These are phyloP conservation scores for Acrocephalus kingi DNA, from an alignment of 2,113 vertebrate genomes.

Conservation along the genomic window DNA sequence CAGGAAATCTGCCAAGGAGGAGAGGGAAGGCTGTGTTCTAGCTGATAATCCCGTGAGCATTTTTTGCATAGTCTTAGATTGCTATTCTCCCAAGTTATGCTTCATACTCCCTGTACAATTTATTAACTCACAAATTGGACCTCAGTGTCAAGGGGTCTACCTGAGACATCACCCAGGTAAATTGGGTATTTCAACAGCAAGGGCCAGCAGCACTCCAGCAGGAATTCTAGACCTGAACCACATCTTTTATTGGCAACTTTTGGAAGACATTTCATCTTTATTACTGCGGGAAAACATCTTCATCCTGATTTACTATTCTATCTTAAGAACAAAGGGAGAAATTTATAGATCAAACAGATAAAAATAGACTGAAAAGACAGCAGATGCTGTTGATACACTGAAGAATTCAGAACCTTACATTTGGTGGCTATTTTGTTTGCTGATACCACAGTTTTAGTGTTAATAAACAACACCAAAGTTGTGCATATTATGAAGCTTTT, in stretches of 20 bases:
- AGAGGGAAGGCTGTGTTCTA: neutral
- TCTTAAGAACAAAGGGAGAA: slow-evolving; percentile 61
- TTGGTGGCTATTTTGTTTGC: slow-evolving; percentile 38
- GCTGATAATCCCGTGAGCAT: neutral
- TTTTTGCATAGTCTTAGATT: neutral
- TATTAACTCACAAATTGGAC: neutral
- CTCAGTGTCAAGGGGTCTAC: neutral
- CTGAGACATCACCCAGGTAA: neutral
- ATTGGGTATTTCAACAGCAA: neutral
- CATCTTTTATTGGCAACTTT: neutral
- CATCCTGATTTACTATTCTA: slow-evolving; percentile 47
- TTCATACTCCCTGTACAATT: neutral
- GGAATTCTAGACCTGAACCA: neutral
- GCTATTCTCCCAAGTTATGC: neutral
- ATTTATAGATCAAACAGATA: slow-evolving; percentile 59
- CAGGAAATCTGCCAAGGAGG: neutral
- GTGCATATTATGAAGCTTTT: neutral
- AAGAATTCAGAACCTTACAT: slow-evolving; percentile 20
- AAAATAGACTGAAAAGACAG: slow-evolving; percentile 49
- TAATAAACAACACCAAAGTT: slow-evolving; percentile 6
- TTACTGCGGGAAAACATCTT: slow-evolving; percentile 21
- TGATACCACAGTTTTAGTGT: slow-evolving; percentile 13
- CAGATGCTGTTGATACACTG: slow-evolving; percentile 47
- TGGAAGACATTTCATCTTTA: slow-evolving; percentile 15
- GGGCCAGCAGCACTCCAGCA: neutral